Base-by-base conservation (phyloP, 1,140 invertebrate species). In the Halictus rubicundus region DNA sequence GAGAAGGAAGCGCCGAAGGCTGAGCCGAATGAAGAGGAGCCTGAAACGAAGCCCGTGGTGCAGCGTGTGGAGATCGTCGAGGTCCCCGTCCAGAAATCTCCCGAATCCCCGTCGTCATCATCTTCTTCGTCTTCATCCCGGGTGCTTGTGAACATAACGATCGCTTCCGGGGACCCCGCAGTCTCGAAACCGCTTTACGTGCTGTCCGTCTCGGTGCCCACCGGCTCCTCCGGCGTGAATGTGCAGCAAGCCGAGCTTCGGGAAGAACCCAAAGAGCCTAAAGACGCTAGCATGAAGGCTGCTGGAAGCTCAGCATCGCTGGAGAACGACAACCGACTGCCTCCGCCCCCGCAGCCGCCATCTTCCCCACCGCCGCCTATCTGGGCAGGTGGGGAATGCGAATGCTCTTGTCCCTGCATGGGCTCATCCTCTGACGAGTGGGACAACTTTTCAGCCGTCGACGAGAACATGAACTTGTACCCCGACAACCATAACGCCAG, bases 131-230 rank as follows among this genome's bases (percentile, higher is more conserved):
- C 73, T 7, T 23, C 87, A n/a, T 59, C 81, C 25, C 94, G 94
- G 80, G 93, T 97, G 81, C 93, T 96, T 81, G 95, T 97, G 65
- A 97, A 97, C 92, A 93, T 97, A 74, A 96, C 96, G 5, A 96
- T 97, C 86, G 94, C 95, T 25, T 94, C 95, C 25, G 95, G 95
- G 83, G 94, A 94, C 82, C 69, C 86, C 5, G 93, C 93, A 81
- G 91, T 93, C 78, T 93, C 94, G 84, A 94, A 95, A 85, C 95
- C 95, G 60, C 91, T 96, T 78, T 96, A 96, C 92, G 94, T 96
- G 57, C 91, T 96, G 80, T 96, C 96, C 77, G 94, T 96, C 77
- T 95, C 95, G 63, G 94, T 97, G 72, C 96, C 96, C 10, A 95
- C 94, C 78, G 92, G 94, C 81, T 94, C 60, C 8, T 37, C 80